Evolutionary conservation across 2,888 invertebrate genomes (phyloP).

Genomic region (Dorcus parallelipipedus): DNA sequence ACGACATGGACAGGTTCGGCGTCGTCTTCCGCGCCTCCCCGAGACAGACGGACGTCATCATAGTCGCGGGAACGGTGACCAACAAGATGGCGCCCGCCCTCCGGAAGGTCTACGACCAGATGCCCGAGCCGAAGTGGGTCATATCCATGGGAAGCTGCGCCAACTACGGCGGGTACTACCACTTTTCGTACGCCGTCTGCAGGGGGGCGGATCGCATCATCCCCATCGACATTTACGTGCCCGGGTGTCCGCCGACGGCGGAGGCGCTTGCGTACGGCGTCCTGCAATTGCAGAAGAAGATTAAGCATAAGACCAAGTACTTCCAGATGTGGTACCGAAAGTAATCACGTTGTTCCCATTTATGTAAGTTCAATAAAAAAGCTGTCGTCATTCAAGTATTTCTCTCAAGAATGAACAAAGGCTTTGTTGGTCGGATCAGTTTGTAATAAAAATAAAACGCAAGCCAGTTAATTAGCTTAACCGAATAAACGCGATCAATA

Average conservation of each 20-base stretch:
- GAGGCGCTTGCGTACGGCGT: constrained; percentile 86
- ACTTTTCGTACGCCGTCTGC: constrained; percentile 73
- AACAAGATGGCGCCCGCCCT: constrained; percentile 70
- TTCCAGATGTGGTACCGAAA: constrained; percentile 49
- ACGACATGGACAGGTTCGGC: constrained; percentile 64
- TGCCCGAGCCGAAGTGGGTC: constrained; percentile 69
- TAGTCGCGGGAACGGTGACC: constrained; percentile 63
- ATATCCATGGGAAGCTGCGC: constrained; percentile 78
- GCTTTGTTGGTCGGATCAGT: no score
- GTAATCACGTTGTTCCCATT: constrained; percentile 18
- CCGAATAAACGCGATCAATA: no score
- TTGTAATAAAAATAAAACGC: no score
- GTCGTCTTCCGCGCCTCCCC: constrained; percentile 63
- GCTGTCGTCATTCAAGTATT: no score
- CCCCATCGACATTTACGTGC: constrained; percentile 87
- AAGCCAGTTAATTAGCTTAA: no score
- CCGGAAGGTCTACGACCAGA: constrained; percentile 59
- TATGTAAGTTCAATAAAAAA: no score
- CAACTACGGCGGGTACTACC: constrained; percentile 75
- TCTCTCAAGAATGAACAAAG: no score
- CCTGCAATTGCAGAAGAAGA: constrained; percentile 82
- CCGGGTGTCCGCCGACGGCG: constrained; percentile 92
- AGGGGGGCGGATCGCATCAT: constrained; percentile 76
- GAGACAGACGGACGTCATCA: constrained; percentile 62
- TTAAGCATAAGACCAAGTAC: constrained; percentile 65